Evolutionary conservation across 1,140 invertebrate genomes (phyloP).

Genomic region (Drosophila kikkawai): DNA sequence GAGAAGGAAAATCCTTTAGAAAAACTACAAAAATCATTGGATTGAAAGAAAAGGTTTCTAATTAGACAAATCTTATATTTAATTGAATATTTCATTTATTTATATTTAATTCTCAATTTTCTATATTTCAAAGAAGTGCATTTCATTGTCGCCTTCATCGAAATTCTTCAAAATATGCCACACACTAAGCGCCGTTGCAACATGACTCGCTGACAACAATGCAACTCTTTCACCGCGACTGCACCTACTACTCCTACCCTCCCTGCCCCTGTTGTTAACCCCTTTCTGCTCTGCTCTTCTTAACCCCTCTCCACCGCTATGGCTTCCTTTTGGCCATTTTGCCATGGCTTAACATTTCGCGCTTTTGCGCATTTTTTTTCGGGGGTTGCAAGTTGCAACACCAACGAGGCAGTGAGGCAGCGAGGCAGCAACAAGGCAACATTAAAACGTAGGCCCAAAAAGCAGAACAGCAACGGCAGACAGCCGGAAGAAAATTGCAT

Average conservation of each 20-base stretch:
- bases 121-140: conserved; percentile 41
- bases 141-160: conserved; percentile 44
- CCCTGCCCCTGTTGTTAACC: neutral
- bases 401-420: conserved; percentile 14
- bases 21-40: neutral
- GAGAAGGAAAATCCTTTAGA: neutral
- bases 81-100: neutral
- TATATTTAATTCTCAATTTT: neutral
- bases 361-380: conserved; percentile 55
- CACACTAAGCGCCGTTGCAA: conserved; percentile 75
- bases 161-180: conserved; percentile 36
- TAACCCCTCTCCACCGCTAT: conserved; percentile 7
- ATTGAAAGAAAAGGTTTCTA: neutral
- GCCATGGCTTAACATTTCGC: conserved; percentile 60
- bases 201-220: conserved; percentile 78
- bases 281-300: conserved; percentile 1
- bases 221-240: conserved; percentile 59
- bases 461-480: conserved; percentile 47
- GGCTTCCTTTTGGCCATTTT: conserved; percentile 74
- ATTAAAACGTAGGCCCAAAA: conserved; percentile 53
- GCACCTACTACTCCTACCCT: conserved; percentile 17
- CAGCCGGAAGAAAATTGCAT: conserved; percentile 73
- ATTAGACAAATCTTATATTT: neutral
- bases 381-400: conserved; percentile 34
- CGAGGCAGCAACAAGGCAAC: conserved; percentile 42